These are phyloP conservation scores for Rhamphomyia laevipes DNA, from an alignment of 2,888 invertebrate species.

Conservation along the genomic window DNA sequence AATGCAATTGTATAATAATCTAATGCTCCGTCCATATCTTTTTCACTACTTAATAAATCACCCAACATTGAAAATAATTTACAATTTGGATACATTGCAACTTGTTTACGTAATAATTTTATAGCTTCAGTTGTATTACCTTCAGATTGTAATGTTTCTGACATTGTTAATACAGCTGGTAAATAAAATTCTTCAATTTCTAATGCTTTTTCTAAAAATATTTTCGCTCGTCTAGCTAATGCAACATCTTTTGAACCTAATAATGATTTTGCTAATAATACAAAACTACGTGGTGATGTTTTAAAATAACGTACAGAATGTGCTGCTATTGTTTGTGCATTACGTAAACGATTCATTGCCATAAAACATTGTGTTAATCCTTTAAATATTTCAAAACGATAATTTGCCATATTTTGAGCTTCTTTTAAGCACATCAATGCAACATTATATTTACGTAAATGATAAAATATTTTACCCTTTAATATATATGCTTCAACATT, in stretches of 20 bases:
- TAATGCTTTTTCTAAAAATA: conserved; percentile 59
- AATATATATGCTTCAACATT: conserved; percentile 62
- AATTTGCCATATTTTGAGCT: conserved; percentile 27
- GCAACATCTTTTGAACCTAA: conserved; percentile 47
- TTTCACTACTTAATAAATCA: conserved; percentile 27
- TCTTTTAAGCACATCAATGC: conserved; percentile 27
- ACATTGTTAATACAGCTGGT: conserved; percentile 60
- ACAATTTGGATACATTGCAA: conserved; percentile 31
- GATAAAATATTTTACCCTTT: conserved; percentile 41
- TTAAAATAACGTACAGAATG: conserved; percentile 60
- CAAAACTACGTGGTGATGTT: conserved; percentile 58
- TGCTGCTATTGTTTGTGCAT: conserved; percentile 60
- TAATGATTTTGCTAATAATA: conserved; percentile 64
- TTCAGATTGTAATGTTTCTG: conserved; percentile 56
- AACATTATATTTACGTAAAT: conserved; percentile 27
- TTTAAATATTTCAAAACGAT: conserved; percentile 55
- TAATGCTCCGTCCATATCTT: conserved; percentile 29
- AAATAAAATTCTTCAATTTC: conserved; percentile 57
- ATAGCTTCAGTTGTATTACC: conserved; percentile 55
- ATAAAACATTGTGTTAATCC: conserved; percentile 67
- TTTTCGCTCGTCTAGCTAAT: conserved; percentile 46
- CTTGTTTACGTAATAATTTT: conserved; percentile 52
- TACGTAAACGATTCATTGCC: conserved; percentile 52
- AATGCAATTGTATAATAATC: conserved; percentile 33
- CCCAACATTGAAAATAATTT: conserved; percentile 31